Conservation (phyloP, 2,888 invertebrate genomes). For the Cotesia congregata region DNA sequence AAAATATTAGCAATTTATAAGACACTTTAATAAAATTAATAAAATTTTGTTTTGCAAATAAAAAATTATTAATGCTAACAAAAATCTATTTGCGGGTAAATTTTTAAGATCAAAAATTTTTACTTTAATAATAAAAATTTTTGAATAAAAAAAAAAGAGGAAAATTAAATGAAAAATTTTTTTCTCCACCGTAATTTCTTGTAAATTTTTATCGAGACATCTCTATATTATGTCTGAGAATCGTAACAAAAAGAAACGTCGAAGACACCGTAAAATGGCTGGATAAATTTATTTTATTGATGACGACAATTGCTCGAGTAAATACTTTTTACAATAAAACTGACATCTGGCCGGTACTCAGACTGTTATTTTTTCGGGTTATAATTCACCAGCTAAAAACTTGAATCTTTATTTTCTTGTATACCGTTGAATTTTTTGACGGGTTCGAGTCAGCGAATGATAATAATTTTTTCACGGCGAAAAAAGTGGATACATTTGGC, state of each 20-base stretch:
- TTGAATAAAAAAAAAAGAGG: too few relatives aligned
- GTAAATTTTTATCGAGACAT: conserved; percentile 12
- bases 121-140: too few relatives aligned
- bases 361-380: not conserved
- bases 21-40: too few relatives aligned
- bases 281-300: conserved; percentile 18
- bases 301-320: conserved; percentile 8
- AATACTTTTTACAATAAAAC: not conserved
- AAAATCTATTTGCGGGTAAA: too few relatives aligned
- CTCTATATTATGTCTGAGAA: conserved; percentile 17
- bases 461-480: not conserved
- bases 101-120: too few relatives aligned
- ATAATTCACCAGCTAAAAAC: conserved; percentile 1
- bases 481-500: not conserved
- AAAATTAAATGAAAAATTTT: too few relatives aligned
- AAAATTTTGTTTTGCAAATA: too few relatives aligned
- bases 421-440: not conserved
- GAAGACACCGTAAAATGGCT: conserved; percentile 10
- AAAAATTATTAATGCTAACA: too few relatives aligned
- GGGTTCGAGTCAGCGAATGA: not conserved
- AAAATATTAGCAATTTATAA: too few relatives aligned
- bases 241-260: not conserved
- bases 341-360: conserved; percentile 4
- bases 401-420: not conserved
- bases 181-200: not conserved